Evolutionary conservation across 2,113 vertebrate species (phyloP), one percentile per base, ranked within the genome.

Genomic region (Hippocampus mohnikei): DNA sequence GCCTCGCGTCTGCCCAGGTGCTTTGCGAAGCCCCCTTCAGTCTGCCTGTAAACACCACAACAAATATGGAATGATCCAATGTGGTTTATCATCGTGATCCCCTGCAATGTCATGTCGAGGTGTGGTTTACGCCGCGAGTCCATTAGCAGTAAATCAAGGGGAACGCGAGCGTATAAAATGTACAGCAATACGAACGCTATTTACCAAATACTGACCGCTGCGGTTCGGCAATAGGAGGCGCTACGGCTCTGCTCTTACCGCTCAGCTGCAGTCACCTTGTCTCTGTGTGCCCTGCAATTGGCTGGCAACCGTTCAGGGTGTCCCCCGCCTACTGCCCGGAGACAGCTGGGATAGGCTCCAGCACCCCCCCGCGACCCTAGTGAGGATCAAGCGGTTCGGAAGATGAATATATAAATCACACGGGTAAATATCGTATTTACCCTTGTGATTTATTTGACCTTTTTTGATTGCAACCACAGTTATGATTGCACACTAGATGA

Each of bases 61-160:
- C 37, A 66, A 75, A 83, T 73, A 69, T 16, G 23, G 41, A 75
- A 76, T 64, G 74, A 81, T 81, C 66, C 42, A 72, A 67, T 44
- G 46, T 71, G 71, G 29, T 71, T 72, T 71, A 78, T 82, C 68
- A 75, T 84, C 74, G 79, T 77, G 55, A 46, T 75, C 61, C 68
- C 55, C n/a, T 64, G 56, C 74, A 79, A 81, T 76, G 76, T 83
- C 80, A 80, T 59, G 40, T 55, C 60, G 71, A 80, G 66, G 65
- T 50, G 64, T 60, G 50, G 23, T 70, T 78, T 72, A 12, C 64
- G 53, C 67, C 41, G 66, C 71, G 2, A 65, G 62, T 25, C 62
- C 71, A 82, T 82, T 81, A 83, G 79, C 74, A 72, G 60, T 83
- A 84, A 81, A 81, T 87, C 77, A 73, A 69, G 77, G 48, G 55